phyloP scores from a whole-genome alignment of 2,797 vertebrate species.

The Paratrypauchen microcephalus region DNA sequence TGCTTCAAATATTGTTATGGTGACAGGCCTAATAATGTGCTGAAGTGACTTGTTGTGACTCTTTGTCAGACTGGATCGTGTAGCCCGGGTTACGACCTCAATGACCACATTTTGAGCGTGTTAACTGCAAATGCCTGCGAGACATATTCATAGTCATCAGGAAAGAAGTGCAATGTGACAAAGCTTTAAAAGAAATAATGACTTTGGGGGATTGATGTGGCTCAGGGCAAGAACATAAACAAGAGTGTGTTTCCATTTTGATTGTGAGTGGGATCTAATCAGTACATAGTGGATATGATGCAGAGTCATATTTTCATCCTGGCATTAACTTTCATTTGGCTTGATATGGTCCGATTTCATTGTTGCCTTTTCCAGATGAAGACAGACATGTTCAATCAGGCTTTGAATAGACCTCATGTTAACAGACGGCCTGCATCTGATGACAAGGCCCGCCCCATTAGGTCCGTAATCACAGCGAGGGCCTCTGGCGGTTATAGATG shows the following conservation, averaged over 20 bases:
- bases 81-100: background rate
- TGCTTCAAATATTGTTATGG: too few relatives aligned
- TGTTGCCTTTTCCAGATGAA: conserved; percentile 62
- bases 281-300: conserved; percentile 40
- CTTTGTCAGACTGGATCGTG: background rate
- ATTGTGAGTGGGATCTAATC: conserved; percentile 43
- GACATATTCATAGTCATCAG: conserved; percentile 10
- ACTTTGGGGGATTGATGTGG: conserved; percentile 1
- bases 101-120: conserved; percentile 21
- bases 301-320: conserved; percentile 41
- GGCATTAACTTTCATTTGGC: conserved; percentile 48
- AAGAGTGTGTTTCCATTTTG: conserved; percentile 31
- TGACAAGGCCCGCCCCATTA: conserved; percentile 71
- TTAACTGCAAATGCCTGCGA: conserved; percentile 15
- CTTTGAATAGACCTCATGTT: conserved; percentile 61
- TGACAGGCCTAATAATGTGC: too few relatives aligned
- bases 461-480: conserved; percentile 64
- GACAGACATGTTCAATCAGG: conserved; percentile 70
- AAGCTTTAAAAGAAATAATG: conserved; percentile 25
- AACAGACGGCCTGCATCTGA: conserved; percentile 70
- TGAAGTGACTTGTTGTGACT: background rate
- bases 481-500: conserved; percentile 56
- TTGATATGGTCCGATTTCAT: conserved; percentile 56
- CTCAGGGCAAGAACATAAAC: conserved; percentile 24
- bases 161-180: conserved; percentile 11